Conservation (phyloP, 2,797 vertebrate genomes). For the Bucorvus abyssinicus region DNA sequence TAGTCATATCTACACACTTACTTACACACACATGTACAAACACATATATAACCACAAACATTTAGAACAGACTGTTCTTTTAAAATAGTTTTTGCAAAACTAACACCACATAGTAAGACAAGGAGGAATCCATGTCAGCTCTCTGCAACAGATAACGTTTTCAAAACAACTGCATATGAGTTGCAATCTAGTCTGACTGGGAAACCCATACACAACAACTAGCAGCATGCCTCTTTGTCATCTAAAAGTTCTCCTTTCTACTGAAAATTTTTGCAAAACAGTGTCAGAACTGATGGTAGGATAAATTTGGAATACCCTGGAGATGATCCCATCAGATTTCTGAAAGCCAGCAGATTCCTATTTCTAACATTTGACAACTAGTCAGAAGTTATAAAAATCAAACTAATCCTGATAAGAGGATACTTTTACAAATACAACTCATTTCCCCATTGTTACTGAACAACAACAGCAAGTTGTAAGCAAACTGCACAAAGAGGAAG, state of each 20-base stretch:
- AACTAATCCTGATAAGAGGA: background rate
- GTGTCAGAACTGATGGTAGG: background rate
- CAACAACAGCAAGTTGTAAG: background rate
- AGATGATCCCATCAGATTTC: background rate
- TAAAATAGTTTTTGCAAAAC: background rate
- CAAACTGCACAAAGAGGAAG: conserved; percentile 7
- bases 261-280: background rate
- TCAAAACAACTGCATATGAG: background rate
- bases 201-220: background rate
- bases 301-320: background rate
- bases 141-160: background rate
- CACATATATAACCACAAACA: background rate
- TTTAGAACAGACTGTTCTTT: background rate
- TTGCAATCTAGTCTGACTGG: background rate
- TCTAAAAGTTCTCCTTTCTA: background rate
- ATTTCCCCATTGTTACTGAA: conserved; percentile 4
- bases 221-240: background rate
- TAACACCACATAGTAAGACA: background rate
- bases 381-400: background rate
- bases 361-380: background rate
- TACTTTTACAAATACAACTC: background rate
- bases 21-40: background rate
- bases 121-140: background rate
- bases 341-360: background rate
- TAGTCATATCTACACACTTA: background rate